Base-by-base conservation (phyloP, 64 coral and sea anemone species). In the Acropora tenuis region DNA sequence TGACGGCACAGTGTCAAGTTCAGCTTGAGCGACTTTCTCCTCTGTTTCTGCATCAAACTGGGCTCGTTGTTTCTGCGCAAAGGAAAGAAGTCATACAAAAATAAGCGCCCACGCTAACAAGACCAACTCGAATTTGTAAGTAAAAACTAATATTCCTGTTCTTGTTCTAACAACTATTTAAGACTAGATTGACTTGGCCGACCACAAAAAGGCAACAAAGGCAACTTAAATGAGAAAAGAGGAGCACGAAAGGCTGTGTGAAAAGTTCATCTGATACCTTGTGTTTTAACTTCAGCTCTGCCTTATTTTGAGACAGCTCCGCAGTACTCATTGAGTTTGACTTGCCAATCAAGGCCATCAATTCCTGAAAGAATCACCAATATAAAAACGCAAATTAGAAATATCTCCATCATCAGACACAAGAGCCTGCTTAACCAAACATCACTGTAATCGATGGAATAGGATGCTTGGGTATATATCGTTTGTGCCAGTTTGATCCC, bases 221-320 rank as follows among this genome's bases (percentile, higher is more conserved):
- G 0, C 30, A 0, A 30, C 30, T 30, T 30, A 30, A 30, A 30
- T 30, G 30, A 30, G 30, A 30, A 30, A 30, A 63, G 16, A 13
- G 16, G 16, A 63, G 16, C 3, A 63, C 8, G 8, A 63, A 63
- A 63, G 16, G 60, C 60, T 63, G 15, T 15, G 1, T 15, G 13
- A 30, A 60, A 83, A 65, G 30, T 30, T 30, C 30, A 44, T 43
- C 40, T 66, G 18, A 8, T 95, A 99, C 97, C 89, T 99, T 99
- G 67, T 99, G 97, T 76, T 93, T 87, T 46, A 99, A 74, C 63
- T 99, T 99, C 41, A 96, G 47, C 30, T 99, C 97, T 1, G 97
- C 97, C 49, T 96, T 99, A 65, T 89, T 88, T 60, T 99, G 97
- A 2, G 97, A 94, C 1, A 96, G 77, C 73, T 99, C 94, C 17